Evolutionary conservation across 2,113 vertebrate species (phyloP).

Genomic region (Panthera tigris): DNA sequence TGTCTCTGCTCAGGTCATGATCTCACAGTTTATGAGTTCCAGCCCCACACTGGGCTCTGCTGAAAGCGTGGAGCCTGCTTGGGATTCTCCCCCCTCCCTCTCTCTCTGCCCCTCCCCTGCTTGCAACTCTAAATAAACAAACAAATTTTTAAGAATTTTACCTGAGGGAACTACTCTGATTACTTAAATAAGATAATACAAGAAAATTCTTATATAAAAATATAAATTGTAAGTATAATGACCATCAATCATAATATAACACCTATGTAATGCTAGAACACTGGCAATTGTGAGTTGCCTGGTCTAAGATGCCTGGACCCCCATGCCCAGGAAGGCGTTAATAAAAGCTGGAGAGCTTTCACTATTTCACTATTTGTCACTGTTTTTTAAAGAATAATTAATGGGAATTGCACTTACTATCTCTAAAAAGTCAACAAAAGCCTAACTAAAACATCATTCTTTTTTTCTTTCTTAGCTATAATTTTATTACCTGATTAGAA

Average conservation of each 20-base stretch:
- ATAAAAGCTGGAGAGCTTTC: not conserved
- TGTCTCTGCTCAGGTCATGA: too few species aligned
- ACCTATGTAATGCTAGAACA: not conserved
- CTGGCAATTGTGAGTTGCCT: not conserved
- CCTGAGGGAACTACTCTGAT: not conserved
- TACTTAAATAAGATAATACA: not conserved
- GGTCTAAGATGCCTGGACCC: not conserved
- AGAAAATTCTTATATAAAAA: not conserved
- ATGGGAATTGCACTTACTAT: not conserved
- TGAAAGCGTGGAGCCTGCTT: too few species aligned
- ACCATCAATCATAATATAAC: not conserved
- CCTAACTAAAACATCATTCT: not conserved
- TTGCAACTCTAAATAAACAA: too few species aligned
- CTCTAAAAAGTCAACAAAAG: not conserved
- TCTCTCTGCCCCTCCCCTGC: too few species aligned
- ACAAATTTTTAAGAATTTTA: not conserved
- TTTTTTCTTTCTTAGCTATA: not conserved
- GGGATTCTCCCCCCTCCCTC: too few species aligned
- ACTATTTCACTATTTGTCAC: not conserved
- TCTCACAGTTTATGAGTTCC: too few species aligned
- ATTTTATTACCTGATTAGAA: not conserved
- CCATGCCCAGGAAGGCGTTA: not conserved
- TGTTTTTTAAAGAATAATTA: constrained; percentile 1
- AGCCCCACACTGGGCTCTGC: too few species aligned
- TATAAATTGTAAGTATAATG: not conserved